Conservation (phyloP, 2,113 vertebrate genomes). For the Sebastes schlegelii region DNA sequence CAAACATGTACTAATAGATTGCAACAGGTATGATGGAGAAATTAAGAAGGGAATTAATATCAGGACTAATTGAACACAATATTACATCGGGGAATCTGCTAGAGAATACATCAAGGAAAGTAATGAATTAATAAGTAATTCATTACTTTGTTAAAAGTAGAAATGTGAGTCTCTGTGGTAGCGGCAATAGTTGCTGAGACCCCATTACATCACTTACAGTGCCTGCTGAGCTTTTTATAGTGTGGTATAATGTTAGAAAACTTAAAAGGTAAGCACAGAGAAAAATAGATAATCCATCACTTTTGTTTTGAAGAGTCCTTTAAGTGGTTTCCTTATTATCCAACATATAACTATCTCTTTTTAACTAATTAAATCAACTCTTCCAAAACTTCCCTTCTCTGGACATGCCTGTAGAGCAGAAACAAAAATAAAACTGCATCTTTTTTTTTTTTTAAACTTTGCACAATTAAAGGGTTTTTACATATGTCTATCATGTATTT, state of each 20-base stretch:
- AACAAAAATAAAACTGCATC: constrained; percentile 5
- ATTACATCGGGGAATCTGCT: no score
- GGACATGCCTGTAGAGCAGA: neutral
- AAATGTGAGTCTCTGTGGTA: constrained; percentile 22
- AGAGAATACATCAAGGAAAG: no score
- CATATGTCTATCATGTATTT: neutral
- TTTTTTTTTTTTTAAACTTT: neutral
- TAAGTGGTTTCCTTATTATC: constrained; percentile 8
- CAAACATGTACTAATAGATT: no score
- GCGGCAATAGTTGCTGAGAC: constrained; percentile 45
- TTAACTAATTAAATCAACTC: constrained; percentile 11
- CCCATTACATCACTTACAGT: constrained; percentile 59
- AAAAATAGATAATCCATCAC: constrained; percentile 18
- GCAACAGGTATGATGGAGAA: no score
- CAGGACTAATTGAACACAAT: no score
- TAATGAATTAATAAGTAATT: neutral
- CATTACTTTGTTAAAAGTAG: constrained; percentile 30
- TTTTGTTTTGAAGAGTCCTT: constrained; percentile 15
- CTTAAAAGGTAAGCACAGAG: constrained; percentile 19
- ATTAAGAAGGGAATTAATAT: no score
- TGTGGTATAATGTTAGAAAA: constrained; percentile 2
- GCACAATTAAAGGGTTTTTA: constrained; percentile 29
- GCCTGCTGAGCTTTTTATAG: constrained; percentile 45
- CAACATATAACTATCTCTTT: neutral
- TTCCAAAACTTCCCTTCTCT: constrained; percentile 5